Percentiles rank a stretch among this genome's conserved stretches.
phyloP scores from a whole-genome alignment of 1,140 invertebrate species.

The Ridgeia piscesae region DNA sequence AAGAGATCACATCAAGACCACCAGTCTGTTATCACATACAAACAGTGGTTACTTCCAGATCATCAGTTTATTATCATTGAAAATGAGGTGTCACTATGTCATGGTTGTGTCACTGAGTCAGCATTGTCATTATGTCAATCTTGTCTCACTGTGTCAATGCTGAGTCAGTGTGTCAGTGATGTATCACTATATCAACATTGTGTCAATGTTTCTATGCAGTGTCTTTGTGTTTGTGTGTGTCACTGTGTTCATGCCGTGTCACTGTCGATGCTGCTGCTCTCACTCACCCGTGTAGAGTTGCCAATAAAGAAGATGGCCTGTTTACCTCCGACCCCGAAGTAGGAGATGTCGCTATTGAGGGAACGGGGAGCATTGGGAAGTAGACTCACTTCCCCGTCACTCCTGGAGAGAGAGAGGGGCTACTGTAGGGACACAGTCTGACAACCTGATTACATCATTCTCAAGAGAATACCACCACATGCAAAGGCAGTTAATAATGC shows the following conservation, averaged over 20 bases:
- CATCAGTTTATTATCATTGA: no score
- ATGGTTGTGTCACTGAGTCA: no score
- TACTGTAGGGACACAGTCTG: not conserved
- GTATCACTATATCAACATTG: no score
- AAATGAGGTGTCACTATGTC: no score
- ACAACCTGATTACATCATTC: not conserved
- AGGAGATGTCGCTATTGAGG: constrained; percentile 58
- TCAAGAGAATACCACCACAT: not conserved
- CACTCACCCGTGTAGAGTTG: constrained; percentile 49
- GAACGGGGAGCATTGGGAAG: constrained; percentile 43
- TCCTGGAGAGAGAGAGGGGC: not conserved
- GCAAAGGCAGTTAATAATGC: not conserved
- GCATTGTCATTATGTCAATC: not conserved
- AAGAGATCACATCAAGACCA: no score
- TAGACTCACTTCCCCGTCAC: not conserved
- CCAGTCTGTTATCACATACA: no score
- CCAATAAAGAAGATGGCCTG: constrained; percentile 59
- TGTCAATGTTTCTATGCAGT: no score
- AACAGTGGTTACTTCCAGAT: no score
- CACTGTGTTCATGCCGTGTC: no score
- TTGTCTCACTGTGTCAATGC: no score
- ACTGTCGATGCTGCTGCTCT: not conserved
- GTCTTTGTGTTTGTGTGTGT: no score
- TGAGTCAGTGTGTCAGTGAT: no score
- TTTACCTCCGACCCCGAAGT: constrained; percentile 59